Percentiles rank a stretch among this genome's conserved stretches.
These are phyloP conservation scores for Hestina assimilis DNA, from an alignment of 1,140 invertebrate species.

Conservation along the genomic window DNA sequence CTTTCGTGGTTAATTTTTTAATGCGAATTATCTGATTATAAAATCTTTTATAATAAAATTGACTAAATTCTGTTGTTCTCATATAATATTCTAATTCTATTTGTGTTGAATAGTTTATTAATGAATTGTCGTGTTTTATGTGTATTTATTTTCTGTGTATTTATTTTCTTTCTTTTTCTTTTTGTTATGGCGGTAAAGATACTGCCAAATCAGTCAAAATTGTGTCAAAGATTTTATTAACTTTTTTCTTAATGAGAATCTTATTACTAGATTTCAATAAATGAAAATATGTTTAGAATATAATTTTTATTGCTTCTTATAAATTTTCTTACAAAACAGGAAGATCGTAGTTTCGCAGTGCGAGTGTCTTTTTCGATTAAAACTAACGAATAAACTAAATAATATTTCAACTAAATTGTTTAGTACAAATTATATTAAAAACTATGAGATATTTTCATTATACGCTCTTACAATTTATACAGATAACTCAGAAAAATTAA, in stretches of 20 bases:
- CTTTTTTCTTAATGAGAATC: too few species aligned
- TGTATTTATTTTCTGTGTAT: too few species aligned
- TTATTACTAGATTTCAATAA: conserved; percentile 12
- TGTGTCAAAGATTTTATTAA: too few species aligned
- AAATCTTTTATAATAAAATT: too few species aligned
- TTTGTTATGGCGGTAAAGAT: too few species aligned
- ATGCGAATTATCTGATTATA: too few species aligned
- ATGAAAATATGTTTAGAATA: conserved; percentile 47
- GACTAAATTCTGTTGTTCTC: too few species aligned
- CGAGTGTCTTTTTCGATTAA: conserved; percentile 50
- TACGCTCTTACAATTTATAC: conserved; percentile 69
- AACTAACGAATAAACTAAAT: conserved; percentile 48
- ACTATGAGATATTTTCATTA: conserved; percentile 71
- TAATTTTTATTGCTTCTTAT: conserved; percentile 73
- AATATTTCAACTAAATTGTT: conserved; percentile 41
- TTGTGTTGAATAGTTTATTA: too few species aligned
- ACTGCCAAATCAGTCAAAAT: too few species aligned
- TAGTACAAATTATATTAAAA: conserved; percentile 62
- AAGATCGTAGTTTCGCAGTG: conserved; percentile 70
- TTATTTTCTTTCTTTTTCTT: too few species aligned
- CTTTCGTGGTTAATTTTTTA: background rate
- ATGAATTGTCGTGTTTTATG: too few species aligned
- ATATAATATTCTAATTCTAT: too few species aligned
- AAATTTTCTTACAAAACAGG: conserved; percentile 73
- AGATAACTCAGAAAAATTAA: conserved; percentile 49